These are phyloP conservation scores for Drepana arcuata DNA, from an alignment of 1,140 invertebrate genomes.

Conservation along the genomic window DNA sequence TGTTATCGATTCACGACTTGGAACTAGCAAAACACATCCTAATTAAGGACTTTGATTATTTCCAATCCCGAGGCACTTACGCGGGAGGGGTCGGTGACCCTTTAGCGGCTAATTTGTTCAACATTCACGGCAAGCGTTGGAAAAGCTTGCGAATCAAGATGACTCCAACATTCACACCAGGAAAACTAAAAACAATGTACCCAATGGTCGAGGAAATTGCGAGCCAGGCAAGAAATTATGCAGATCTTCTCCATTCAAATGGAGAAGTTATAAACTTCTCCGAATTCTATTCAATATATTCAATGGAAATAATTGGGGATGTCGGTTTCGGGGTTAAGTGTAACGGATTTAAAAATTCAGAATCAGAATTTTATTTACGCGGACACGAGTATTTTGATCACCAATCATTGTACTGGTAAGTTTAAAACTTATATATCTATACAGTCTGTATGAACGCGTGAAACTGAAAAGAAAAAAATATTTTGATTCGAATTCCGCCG, in stretches of 20 bases:
- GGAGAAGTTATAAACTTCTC: conserved; percentile 62
- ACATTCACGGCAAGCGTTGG: conserved; percentile 63
- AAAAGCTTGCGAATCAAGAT: conserved; percentile 60
- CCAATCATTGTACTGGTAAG: conserved; percentile 42
- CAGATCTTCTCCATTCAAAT: conserved; percentile 23
- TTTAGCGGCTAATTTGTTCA: conserved; percentile 68
- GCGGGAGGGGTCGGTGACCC: conserved; percentile 69
- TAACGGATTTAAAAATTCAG: conserved; percentile 69
- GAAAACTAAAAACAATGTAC: conserved; percentile 70
- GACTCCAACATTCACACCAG: conserved; percentile 63
- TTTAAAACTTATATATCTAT: too few relatives aligned
- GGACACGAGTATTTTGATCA: conserved; percentile 53
- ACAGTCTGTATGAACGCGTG: too few relatives aligned
- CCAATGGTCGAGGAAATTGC: conserved; percentile 54
- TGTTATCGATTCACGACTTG: conserved; percentile 59
- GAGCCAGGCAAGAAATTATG: conserved; percentile 36
- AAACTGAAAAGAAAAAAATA: too few relatives aligned
- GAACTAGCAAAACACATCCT: conserved; percentile 73
- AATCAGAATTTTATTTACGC: conserved; percentile 68
- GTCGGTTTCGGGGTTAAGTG: conserved; percentile 77
- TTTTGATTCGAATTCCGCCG: too few relatives aligned
- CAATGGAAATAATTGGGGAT: conserved; percentile 76
- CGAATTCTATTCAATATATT: conserved; percentile 73
- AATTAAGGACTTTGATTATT: conserved; percentile 74
- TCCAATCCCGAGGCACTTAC: conserved; percentile 71